Evolutionary conservation across 2,888 invertebrate genomes (phyloP).

Genomic region (Heliothis peltigera): DNA sequence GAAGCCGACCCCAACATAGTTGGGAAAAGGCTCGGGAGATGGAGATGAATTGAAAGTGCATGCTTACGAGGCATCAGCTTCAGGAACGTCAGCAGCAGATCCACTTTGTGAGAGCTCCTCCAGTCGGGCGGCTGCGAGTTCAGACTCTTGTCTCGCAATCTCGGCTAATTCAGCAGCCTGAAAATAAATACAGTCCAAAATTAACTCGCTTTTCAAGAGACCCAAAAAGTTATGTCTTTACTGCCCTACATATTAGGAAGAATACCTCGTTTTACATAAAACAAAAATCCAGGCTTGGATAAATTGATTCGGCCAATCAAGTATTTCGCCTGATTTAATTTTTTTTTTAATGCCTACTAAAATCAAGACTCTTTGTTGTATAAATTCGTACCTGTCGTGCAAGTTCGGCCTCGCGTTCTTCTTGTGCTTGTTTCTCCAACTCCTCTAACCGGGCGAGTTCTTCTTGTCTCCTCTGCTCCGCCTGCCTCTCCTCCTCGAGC

Average conservation of each 20-base stretch:
- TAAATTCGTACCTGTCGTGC: conserved; percentile 89
- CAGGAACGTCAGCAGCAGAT: conserved; percentile 80
- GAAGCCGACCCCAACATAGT: no score
- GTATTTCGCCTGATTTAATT: no score
- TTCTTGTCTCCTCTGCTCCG: conserved; percentile 89
- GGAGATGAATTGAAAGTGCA: background rate
- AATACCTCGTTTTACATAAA: no score
- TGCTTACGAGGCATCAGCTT: conserved; percentile 77
- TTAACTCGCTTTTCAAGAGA: background rate
- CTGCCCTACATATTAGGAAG: no score
- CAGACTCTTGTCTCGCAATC: conserved; percentile 90
- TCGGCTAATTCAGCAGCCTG: conserved; percentile 93
- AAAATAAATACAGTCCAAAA: conserved; percentile 13
- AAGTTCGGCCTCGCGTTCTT: conserved; percentile 91
- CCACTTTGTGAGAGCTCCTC: conserved; percentile 88
- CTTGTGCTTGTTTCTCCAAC: conserved; percentile 90
- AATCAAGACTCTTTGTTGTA: background rate
- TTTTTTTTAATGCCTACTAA: no score
- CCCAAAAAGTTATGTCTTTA: background rate
- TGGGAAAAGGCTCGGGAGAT: no score
- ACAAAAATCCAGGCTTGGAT: no score
- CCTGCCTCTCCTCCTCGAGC: conserved; percentile 82
- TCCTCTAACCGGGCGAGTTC: conserved; percentile 90
- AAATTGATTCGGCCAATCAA: no score
- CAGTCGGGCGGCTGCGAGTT: conserved; percentile 90